Conservation (phyloP, 2,797 vertebrate species). For the Catostomus latipinnis region DNA sequence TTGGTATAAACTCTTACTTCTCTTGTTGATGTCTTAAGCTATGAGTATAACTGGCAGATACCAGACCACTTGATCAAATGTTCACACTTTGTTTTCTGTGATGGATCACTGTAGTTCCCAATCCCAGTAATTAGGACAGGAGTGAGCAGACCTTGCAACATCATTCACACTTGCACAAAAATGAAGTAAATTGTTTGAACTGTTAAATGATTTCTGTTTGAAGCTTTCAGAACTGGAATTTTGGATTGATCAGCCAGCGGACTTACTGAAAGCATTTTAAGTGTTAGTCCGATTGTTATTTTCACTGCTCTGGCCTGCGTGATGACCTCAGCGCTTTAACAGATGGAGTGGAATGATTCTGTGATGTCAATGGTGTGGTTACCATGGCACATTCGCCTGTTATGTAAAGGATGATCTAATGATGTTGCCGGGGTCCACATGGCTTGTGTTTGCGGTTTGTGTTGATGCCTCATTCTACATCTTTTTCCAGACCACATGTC, state of each 20-base stretch:
- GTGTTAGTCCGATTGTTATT: slow-evolving; percentile 20
- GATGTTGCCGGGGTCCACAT: slow-evolving; percentile 51
- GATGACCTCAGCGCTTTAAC: slow-evolving; percentile 55
- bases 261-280: slow-evolving; percentile 6
- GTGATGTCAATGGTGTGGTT: slow-evolving; percentile 63
- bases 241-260: background rate
- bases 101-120: slow-evolving; percentile 38
- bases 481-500: slow-evolving; percentile 51
- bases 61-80: slow-evolving; percentile 24
- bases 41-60: slow-evolving; percentile 1
- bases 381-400: slow-evolving; percentile 47
- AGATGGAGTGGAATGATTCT: slow-evolving; percentile 57
- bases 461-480: slow-evolving; percentile 40
- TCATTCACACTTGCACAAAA: background rate
- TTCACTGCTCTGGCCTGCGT: slow-evolving; percentile 25
- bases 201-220: slow-evolving; percentile 42
- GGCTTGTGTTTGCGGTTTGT: slow-evolving; percentile 55
- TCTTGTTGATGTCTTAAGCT: slow-evolving; percentile 25
- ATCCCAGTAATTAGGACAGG: slow-evolving; percentile 30
- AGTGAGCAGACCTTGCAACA: slow-evolving; percentile 36
- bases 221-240: slow-evolving; percentile 3
- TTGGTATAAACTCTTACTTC: background rate
- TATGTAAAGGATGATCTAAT: slow-evolving; percentile 68
- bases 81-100: slow-evolving; percentile 33
- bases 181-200: slow-evolving; percentile 4